Percentiles rank a stretch among this genome's conserved stretches.
These are phyloP conservation scores for Sitophilus oryzae DNA, from an alignment of 1,140 invertebrate species.

Conservation along the genomic window DNA sequence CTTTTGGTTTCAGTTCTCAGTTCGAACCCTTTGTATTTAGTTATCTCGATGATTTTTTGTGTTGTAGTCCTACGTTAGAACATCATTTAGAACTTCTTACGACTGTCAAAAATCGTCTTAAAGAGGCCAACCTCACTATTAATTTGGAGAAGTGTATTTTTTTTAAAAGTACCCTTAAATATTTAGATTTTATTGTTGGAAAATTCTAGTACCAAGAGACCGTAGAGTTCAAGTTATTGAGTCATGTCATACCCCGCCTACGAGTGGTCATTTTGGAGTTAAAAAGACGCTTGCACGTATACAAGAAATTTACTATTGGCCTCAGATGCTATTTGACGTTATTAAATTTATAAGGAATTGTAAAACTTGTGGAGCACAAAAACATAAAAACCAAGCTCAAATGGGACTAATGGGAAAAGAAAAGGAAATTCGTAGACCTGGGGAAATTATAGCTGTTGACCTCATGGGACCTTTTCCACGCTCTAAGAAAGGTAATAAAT, in stretches of 20 bases:
- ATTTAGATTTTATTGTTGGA: conserved; percentile 39
- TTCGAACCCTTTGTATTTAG: conserved; percentile 33
- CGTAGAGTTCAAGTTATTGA: conserved; percentile 5
- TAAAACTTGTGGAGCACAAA: conserved; percentile 19
- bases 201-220: conserved; percentile 18
- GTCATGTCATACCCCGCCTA: conserved; percentile 17
- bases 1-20: conserved; percentile 39
- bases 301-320: conserved; percentile 21
- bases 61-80: conserved; percentile 38
- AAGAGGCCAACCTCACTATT: conserved; percentile 31
- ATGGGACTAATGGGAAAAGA: conserved; percentile 22
- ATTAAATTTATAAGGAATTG: conserved; percentile 8
- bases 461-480: conserved; percentile 41
- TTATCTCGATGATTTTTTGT: conserved; percentile 41
- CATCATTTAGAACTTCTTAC: conserved; percentile 35
- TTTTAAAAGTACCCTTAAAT: conserved; percentile 33
- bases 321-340: conserved; percentile 19
- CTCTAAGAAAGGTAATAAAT: conserved; percentile 31
- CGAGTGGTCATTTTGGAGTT: conserved; percentile 15
- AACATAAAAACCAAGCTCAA: conserved; percentile 1
- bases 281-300: conserved; percentile 23
- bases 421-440: conserved; percentile 21
- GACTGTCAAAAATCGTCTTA: conserved; percentile 24
- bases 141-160: no score
- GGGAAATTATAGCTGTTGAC: conserved; percentile 34